Conservation (phyloP, 2,113 vertebrate genomes). For the Nansenia antarctica region DNA sequence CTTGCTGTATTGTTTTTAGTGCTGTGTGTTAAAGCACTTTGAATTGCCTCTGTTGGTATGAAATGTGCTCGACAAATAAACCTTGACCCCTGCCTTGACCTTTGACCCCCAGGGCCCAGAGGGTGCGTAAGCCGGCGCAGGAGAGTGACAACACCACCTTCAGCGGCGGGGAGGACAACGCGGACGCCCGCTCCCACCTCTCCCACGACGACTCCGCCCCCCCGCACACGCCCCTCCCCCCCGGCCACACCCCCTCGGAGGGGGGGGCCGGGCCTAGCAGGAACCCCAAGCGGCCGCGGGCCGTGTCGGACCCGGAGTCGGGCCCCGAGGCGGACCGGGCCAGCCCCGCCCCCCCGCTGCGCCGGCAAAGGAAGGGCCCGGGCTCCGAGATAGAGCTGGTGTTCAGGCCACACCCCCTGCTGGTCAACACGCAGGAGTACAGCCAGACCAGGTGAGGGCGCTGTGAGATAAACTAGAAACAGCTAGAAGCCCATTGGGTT, state of each 20-base stretch:
- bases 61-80: no score
- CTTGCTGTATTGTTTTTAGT: no score
- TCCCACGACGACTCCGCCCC: conserved; percentile 82
- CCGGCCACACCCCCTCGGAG: conserved; percentile 59
- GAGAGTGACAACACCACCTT: conserved; percentile 87
- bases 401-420: conserved; percentile 86
- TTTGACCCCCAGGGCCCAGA: conserved; percentile 75
- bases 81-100: background rate
- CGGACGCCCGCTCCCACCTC: conserved; percentile 77
- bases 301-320: conserved; percentile 83
- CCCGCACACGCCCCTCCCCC: conserved; percentile 37
- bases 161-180: conserved; percentile 87
- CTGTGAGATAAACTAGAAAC: no score
- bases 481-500: no score
- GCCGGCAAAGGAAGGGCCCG: conserved; percentile 63
- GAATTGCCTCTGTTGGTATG: no score
- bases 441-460: conserved; percentile 84
- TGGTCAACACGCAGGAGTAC: conserved; percentile 83
- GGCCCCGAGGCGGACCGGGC: conserved; percentile 74
- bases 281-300: conserved; percentile 65
- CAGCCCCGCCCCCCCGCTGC: conserved; percentile 68
- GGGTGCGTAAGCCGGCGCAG: conserved; percentile 81
- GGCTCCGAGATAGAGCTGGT: conserved; percentile 87
- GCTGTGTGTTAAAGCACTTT: no score
- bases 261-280: conserved; percentile 71